These are phyloP conservation scores for Nemapogon koenigi DNA, from an alignment of 2,888 invertebrate genomes.

Conservation along the genomic window DNA sequence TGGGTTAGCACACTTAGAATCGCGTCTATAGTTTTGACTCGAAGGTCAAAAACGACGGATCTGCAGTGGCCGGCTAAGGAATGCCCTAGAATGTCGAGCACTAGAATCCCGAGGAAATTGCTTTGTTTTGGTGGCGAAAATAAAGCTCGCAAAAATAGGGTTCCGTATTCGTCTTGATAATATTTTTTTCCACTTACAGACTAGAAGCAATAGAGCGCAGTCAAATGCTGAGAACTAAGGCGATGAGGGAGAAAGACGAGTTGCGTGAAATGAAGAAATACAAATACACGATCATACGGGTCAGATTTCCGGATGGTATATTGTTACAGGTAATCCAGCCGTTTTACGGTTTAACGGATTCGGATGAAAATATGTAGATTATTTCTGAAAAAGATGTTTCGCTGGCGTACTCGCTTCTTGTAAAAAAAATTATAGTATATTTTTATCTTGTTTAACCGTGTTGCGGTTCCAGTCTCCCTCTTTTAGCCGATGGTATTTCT, in stretches of 20 bases:
- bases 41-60: no score
- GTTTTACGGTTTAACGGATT: neutral
- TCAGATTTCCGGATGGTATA: conserved; percentile 89
- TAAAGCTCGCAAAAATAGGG: neutral
- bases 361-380: neutral
- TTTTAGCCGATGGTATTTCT: no score
- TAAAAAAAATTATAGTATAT: no score
- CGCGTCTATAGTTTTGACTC: no score
- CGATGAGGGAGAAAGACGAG: conserved; percentile 93
- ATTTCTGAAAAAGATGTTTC: no score
- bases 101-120: neutral
- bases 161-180: neutral
- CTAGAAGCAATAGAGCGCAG: conserved; percentile 79
- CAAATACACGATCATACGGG: conserved; percentile 82
- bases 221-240: conserved; percentile 88
- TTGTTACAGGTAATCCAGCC: conserved; percentile 80
- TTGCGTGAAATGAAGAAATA: conserved; percentile 80
- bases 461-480: no score
- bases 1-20: no score
- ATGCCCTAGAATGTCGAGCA: no score
- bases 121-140: neutral
- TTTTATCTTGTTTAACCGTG: no score
- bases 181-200: conserved; percentile 46
- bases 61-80: no score
- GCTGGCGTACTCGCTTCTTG: no score